Evolutionary conservation across 2,888 invertebrate genomes (phyloP).

Genomic region (Dryomyza anilis): DNA sequence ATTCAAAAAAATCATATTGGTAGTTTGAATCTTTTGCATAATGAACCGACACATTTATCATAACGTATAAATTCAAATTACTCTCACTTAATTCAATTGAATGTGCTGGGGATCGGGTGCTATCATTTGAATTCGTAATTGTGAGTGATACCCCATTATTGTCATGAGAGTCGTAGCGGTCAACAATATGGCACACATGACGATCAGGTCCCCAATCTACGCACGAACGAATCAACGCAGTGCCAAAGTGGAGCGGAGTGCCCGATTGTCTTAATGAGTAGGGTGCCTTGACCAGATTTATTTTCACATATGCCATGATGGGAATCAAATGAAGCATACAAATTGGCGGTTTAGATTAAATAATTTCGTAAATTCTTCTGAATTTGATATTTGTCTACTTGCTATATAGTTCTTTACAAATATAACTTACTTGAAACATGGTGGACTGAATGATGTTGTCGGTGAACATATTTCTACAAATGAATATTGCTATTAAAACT

Average conservation of each 20-base stretch:
- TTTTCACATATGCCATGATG: background rate
- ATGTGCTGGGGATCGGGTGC: constrained; percentile 7
- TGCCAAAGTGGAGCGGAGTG: too few relatives aligned
- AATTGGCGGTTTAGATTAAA: constrained; percentile 13
- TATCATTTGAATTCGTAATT: constrained; percentile 16
- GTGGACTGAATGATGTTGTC: constrained; percentile 89
- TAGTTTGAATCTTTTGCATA: too few relatives aligned
- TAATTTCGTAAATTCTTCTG: background rate
- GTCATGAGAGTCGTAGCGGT: background rate
- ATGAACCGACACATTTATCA: background rate
- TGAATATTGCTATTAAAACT: constrained; percentile 30
- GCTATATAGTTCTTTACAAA: background rate
- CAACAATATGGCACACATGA: background rate
- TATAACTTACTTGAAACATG: constrained; percentile 70
- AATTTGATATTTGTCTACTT: background rate
- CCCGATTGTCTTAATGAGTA: constrained; percentile 20
- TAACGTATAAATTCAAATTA: constrained; percentile 10
- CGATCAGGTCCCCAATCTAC: background rate
- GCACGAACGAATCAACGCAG: constrained; percentile 18
- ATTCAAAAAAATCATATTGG: too few relatives aligned
- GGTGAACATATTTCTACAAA: constrained; percentile 88
- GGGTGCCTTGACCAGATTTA: background rate
- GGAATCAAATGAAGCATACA: background rate
- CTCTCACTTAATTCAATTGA: constrained; percentile 15
- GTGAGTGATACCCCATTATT: constrained; percentile 1